These are phyloP conservation scores for Tetanocera ferruginea DNA, from an alignment of 2,888 invertebrate genomes.

Conservation along the genomic window DNA sequence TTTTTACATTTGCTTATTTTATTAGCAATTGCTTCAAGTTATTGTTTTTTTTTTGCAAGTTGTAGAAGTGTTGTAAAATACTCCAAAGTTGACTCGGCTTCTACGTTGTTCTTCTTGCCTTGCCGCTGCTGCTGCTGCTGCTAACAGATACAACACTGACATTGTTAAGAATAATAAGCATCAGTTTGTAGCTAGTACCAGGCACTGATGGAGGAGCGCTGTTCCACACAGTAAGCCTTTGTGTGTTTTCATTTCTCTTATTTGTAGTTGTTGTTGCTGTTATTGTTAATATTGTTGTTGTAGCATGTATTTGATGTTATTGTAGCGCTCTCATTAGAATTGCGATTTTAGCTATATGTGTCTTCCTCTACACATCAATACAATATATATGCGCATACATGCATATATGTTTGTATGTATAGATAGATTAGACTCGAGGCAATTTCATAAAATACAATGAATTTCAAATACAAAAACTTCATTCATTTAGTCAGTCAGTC, in stretches of 20 bases:
- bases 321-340: not conserved
- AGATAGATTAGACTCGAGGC: not conserved
- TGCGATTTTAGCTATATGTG: not conserved
- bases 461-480: constrained; percentile 4
- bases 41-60: not conserved
- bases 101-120: not conserved
- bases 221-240: not conserved
- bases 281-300: not conserved
- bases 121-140: not conserved
- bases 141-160: not conserved
- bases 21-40: not conserved
- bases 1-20: constrained; percentile 13
- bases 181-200: no score
- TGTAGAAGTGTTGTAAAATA: not conserved
- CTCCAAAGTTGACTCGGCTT: not conserved
- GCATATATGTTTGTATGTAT: not conserved
- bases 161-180: not conserved
- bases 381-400: not conserved
- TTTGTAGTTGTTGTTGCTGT: not conserved
- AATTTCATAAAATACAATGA: not conserved
- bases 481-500: not conserved
- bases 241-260: not conserved
- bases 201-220: not conserved
- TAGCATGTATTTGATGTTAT: not conserved
- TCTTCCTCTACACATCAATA: not conserved